Conservation (phyloP, 2,888 invertebrate genomes). For the Sepioteuthis lessoniana region DNA sequence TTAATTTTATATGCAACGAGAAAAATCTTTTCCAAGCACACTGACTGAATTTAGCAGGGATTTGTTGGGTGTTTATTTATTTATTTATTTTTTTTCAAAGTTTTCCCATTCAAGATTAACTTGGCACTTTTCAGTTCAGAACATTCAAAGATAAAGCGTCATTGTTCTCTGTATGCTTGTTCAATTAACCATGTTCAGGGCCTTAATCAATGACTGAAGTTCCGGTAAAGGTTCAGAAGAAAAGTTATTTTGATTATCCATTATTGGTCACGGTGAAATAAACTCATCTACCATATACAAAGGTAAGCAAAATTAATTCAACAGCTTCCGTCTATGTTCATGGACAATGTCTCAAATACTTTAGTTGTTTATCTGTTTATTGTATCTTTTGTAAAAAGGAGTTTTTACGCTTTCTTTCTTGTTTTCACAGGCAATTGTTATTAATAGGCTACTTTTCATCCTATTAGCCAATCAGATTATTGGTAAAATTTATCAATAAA, state of each 20-base stretch:
- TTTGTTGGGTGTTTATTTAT: too few relatives aligned
- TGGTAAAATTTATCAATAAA: background rate
- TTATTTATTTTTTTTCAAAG: background rate
- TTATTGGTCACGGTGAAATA: slow-evolving; percentile 33
- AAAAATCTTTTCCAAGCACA: too few relatives aligned
- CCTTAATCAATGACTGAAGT: background rate
- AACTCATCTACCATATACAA: background rate
- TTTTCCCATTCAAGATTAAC: background rate
- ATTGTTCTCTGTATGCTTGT: background rate
- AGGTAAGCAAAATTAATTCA: slow-evolving; percentile 3
- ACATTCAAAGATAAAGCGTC: background rate
- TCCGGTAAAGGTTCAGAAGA: background rate
- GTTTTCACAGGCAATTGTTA: background rate
- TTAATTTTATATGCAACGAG: too few relatives aligned
- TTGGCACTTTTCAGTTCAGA: background rate
- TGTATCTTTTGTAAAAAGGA: background rate
- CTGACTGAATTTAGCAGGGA: too few relatives aligned
- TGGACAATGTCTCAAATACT: background rate
- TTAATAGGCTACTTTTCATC: background rate
- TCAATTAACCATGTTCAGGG: background rate
- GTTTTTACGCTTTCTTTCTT: background rate
- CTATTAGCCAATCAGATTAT: background rate
- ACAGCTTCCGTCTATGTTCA: background rate
- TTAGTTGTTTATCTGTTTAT: background rate
- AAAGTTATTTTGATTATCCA: background rate